Conservation (phyloP, 2,888 invertebrate genomes). For the Drosophila picticornis region DNA sequence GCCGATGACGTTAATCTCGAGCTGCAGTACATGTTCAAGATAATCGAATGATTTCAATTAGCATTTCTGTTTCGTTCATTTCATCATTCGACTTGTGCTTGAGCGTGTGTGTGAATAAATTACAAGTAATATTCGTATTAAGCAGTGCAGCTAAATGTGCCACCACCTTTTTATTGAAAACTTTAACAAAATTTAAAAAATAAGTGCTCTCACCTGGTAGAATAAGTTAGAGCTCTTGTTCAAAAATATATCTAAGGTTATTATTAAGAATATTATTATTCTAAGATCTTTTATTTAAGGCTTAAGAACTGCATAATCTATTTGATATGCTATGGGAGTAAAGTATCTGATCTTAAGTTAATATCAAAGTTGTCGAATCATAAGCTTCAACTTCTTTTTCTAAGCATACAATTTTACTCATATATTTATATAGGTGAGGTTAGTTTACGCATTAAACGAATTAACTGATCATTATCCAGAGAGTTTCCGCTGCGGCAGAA, state of each 20-base stretch:
- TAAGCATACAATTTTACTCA: neutral
- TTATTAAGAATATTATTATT: neutral
- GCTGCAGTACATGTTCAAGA: conserved; percentile 92
- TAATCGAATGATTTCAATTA: conserved; percentile 85
- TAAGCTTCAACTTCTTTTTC: neutral
- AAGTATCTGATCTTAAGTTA: neutral
- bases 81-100: neutral
- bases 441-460: neutral
- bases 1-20: conserved; percentile 94
- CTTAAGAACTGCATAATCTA: neutral
- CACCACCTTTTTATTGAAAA: neutral
- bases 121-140: conserved; percentile 40
- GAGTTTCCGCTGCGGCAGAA: neutral
- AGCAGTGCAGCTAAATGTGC: neutral
- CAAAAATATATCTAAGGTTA: neutral
- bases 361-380: neutral
- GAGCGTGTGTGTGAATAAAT: conserved; percentile 55
- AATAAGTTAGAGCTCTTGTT: neutral
- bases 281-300: neutral
- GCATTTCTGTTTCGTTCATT: conserved; percentile 19
- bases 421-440: neutral
- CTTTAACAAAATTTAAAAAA: neutral
- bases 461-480: neutral
- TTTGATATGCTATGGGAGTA: neutral
- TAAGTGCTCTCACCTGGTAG: neutral